Percentiles rank a stretch among this genome's conserved stretches.
phyloP scores from a whole-genome alignment of 2,113 vertebrate genomes.

The Myrmecophaga tridactyla region DNA sequence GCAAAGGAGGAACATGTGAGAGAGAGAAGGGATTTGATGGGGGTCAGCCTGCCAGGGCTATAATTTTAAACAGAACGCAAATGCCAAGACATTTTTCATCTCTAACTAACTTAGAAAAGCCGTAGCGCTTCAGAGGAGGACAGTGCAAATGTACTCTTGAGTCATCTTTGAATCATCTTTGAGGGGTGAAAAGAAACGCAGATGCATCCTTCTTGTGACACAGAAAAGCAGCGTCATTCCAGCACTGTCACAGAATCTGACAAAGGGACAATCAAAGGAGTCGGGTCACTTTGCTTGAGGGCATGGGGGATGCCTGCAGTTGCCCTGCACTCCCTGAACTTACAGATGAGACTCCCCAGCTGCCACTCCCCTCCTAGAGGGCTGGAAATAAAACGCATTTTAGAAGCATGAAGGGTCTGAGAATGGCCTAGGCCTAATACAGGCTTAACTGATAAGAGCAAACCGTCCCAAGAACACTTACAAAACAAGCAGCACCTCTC shows the following conservation, averaged over 20 bases:
- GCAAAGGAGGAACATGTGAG: not conserved
- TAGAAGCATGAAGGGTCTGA: not conserved
- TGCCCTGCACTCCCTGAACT: accelerated
- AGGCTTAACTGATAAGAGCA: too few relatives aligned
- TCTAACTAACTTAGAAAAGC: not conserved
- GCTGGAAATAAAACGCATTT: not conserved
- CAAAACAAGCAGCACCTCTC: not conserved
- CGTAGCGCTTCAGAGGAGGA: not conserved
- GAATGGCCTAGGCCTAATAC: not conserved
- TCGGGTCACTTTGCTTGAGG: not conserved
- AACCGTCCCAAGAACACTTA: not conserved
- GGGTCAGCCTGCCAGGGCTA: not conserved
- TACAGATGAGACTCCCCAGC: not conserved
- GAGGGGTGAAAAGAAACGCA: not conserved
- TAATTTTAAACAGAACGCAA: not conserved
- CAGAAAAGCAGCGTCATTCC: not conserved
- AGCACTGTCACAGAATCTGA: not conserved
- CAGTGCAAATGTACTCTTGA: not conserved
- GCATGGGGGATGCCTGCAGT: not conserved
- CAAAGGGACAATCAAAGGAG: not conserved
- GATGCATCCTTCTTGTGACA: not conserved
- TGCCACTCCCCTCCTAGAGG: too few relatives aligned
- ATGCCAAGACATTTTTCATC: not conserved
- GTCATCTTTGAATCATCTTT: not conserved
- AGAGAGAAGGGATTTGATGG: not conserved